These are phyloP conservation scores for Xenopus laevis DNA, from an alignment of 2,113 vertebrate genomes.

Conservation along the genomic window DNA sequence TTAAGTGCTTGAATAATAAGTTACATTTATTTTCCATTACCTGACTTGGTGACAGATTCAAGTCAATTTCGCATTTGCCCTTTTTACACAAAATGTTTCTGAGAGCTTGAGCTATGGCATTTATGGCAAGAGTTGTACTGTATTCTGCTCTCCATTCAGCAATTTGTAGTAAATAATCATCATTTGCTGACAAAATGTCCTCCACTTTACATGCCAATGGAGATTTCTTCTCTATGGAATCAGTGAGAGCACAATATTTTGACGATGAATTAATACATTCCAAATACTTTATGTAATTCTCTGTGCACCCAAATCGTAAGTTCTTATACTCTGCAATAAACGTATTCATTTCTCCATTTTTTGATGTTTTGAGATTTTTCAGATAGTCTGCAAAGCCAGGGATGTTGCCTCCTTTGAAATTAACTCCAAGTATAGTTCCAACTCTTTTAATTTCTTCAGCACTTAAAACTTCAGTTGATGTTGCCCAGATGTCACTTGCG, in stretches of 20 bases:
- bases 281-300: conserved; percentile 39
- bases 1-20: too few species aligned
- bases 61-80: conserved; percentile 53
- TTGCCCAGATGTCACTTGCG: conserved; percentile 61
- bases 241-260: conserved; percentile 31
- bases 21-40: conserved; percentile 39
- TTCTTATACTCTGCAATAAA: conserved; percentile 62
- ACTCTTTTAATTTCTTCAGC: conserved; percentile 58
- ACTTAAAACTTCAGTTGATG: conserved; percentile 34
- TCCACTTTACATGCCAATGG: conserved; percentile 35
- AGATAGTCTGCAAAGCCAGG: conserved; percentile 57
- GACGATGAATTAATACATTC: conserved; percentile 44
- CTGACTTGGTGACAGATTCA: conserved; percentile 59
- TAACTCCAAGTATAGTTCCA: conserved; percentile 62
- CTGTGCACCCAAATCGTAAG: conserved; percentile 54
- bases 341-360: conserved; percentile 51
- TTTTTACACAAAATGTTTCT: conserved; percentile 56
- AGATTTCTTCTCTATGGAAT: conserved; percentile 34
- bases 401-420: conserved; percentile 49
- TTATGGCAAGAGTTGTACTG: conserved; percentile 47
- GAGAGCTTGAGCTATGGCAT: conserved; percentile 56
- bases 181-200: conserved; percentile 50
- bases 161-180: conserved; percentile 48
- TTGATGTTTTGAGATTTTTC: conserved; percentile 45
- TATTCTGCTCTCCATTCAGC: conserved; percentile 43